A percentile compares a stretch with the other conserved stretches of the same genome.
These are phyloP conservation scores for Osmerus eperlanus DNA, from an alignment of 2,113 vertebrate genomes.

Conservation along the genomic window DNA sequence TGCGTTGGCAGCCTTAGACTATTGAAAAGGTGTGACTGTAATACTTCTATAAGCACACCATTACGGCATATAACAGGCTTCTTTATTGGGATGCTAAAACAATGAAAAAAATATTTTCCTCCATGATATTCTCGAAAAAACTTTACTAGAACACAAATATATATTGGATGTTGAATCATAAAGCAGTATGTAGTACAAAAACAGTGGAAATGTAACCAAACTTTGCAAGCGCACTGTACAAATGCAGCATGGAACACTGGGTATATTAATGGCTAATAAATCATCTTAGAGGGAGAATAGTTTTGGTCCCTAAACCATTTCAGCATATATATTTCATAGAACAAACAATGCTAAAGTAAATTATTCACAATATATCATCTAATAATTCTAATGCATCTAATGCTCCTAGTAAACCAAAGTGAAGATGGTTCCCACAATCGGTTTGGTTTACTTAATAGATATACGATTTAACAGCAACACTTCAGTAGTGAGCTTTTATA, in stretches of 20 bases:
- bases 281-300: not conserved
- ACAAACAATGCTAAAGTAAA: not conserved
- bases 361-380: not conserved
- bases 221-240: no score
- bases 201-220: not conserved
- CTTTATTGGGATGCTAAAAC: slow-evolving; percentile 22
- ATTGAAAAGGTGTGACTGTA: not conserved
- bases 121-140: slow-evolving; percentile 6
- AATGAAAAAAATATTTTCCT: not conserved
- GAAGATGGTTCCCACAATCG: no score
- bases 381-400: no score
- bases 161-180: not conserved
- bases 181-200: not conserved
- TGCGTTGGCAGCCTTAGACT: not conserved
- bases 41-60: not conserved
- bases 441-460: no score
- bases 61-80: slow-evolving; percentile 6
- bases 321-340: not conserved
- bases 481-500: no score
- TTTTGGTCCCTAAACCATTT: not conserved
- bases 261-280: not conserved
- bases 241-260: not conserved
- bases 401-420: no score
- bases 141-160: not conserved
- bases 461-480: no score